Percentiles rank a stretch among this genome's conserved stretches.
Conservation (phyloP, 1,140 invertebrate species). For the Cydia splendana region DNA sequence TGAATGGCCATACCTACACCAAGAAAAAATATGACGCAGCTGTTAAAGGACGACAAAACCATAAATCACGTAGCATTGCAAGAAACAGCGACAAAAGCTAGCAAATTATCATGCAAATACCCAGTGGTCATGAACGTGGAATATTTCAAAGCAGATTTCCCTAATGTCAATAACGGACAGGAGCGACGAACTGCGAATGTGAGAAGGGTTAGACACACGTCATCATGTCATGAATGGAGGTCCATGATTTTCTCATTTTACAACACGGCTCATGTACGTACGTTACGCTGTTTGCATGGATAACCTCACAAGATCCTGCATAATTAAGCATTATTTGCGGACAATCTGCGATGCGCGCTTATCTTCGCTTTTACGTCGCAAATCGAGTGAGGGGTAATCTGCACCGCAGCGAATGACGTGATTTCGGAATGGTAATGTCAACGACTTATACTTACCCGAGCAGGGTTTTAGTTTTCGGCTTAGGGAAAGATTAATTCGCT, state of each 20-base stretch:
- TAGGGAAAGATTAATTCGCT: slow-evolving; percentile 26
- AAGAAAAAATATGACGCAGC: neutral
- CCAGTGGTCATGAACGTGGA: slow-evolving; percentile 15
- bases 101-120: slow-evolving; percentile 30
- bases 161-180: slow-evolving; percentile 27
- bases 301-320: neutral
- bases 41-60: neutral
- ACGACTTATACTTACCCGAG: neutral
- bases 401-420: neutral
- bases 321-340: neutral
- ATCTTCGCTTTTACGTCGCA: too few relatives aligned
- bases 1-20: neutral
- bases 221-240: slow-evolving; percentile 25
- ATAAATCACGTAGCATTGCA: slow-evolving; percentile 6
- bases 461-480: slow-evolving; percentile 3
- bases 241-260: slow-evolving; percentile 25
- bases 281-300: neutral
- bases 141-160: slow-evolving; percentile 23
- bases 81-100: neutral
- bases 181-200: slow-evolving; percentile 32
- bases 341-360: neutral
- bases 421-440: slow-evolving; percentile 21
- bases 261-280: slow-evolving; percentile 4
- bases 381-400: too few relatives aligned
- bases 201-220: slow-evolving; percentile 31